Conservation (phyloP, 2,113 vertebrate species). For the Semnornis frantzii region DNA sequence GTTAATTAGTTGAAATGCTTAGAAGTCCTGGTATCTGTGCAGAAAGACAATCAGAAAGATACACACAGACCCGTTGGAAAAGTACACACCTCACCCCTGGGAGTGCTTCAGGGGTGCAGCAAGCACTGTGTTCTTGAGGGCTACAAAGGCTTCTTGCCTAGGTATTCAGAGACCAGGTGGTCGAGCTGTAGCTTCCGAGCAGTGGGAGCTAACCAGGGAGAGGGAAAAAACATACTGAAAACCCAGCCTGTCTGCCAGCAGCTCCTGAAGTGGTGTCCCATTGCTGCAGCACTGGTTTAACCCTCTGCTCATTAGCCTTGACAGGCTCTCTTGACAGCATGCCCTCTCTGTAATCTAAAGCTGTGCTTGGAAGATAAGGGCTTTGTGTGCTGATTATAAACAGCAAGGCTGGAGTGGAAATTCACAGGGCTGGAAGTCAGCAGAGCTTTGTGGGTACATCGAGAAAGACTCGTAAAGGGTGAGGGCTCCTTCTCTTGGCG, state of each 20-base stretch:
- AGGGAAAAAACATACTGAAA: neutral
- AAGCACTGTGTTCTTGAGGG: accelerated
- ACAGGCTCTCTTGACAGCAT: constrained; percentile 25
- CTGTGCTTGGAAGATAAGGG: constrained; percentile 57
- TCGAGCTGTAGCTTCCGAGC: neutral
- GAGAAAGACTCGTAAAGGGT: neutral
- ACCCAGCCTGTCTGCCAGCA: neutral
- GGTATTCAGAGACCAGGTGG: neutral
- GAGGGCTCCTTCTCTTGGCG: neutral
- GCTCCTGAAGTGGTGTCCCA: neutral
- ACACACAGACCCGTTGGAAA: neutral
- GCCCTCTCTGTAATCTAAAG: constrained; percentile 44
- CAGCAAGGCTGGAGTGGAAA: constrained; percentile 47
- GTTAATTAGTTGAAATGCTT: neutral
- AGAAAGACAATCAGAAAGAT: neutral
- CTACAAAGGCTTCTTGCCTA: neutral
- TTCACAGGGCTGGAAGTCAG: constrained; percentile 23
- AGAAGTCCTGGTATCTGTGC: neutral
- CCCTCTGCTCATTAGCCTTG: constrained; percentile 33
- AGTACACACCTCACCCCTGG: accelerated
- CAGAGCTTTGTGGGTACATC: neutral
- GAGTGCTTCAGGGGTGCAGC: neutral
- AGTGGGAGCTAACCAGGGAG: neutral
- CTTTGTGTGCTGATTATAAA: constrained; percentile 43
- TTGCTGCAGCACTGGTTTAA: constrained; percentile 22